A percentile compares a stretch with the other conserved stretches of the same genome.
phyloP scores from a whole-genome alignment of 2,113 vertebrate genomes.

The Anhinga anhinga region DNA sequence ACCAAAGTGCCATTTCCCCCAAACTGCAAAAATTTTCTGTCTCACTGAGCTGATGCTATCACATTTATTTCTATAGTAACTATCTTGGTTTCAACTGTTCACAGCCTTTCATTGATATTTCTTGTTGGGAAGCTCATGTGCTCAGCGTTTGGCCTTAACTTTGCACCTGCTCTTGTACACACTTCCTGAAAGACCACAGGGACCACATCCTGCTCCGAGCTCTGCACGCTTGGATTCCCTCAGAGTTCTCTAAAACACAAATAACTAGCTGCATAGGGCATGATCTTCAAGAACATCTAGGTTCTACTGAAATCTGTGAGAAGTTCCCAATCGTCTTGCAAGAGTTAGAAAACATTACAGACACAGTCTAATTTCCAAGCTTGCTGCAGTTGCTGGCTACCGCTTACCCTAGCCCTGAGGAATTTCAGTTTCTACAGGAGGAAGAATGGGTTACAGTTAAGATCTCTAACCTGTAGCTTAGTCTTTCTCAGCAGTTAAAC shows the following conservation, averaged over 20 bases:
- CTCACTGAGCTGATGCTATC: not conserved
- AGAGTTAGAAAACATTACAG: not conserved
- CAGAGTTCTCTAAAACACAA: not conserved
- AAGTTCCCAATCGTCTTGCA: not conserved
- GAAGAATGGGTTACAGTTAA: not conserved
- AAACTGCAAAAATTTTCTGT: not conserved
- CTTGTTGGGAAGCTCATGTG: not conserved
- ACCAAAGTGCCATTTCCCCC: not conserved
- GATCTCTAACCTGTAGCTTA: not conserved
- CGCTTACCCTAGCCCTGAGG: not conserved
- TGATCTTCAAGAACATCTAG: not conserved
- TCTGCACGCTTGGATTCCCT: not conserved
- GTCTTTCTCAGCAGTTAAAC: not conserved
- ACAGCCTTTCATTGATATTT: not conserved
- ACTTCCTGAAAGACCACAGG: not conserved
- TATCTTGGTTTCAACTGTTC: not conserved
- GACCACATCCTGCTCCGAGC: not conserved
- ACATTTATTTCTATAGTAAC: conserved; percentile 10
- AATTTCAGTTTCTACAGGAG: not conserved
- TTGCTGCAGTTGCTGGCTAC: not conserved
- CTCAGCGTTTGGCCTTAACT: not conserved
- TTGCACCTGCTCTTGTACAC: not conserved
- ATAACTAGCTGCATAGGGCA: not conserved
- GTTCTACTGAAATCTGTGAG: not conserved
- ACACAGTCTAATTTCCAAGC: not conserved